A percentile compares a stretch with the other conserved stretches of the same genome.
These are phyloP conservation scores for Argyrosomus regius DNA, from an alignment of 2,797 vertebrate genomes.

Conservation along the genomic window DNA sequence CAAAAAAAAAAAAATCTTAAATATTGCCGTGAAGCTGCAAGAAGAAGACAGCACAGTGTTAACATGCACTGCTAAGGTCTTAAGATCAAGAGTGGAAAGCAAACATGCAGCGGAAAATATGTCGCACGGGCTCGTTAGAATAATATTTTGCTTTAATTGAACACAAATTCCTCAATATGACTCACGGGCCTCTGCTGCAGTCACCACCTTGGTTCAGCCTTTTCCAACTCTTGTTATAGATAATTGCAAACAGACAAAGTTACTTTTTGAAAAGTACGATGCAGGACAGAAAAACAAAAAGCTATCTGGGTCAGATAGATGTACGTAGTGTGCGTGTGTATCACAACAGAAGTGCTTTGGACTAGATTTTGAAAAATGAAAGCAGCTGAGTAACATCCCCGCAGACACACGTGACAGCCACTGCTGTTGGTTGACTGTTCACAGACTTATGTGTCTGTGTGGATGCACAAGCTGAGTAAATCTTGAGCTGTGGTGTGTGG, in stretches of 20 bases:
- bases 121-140: slow-evolving; percentile 63
- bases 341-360: slow-evolving; percentile 61
- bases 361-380: slow-evolving; percentile 70
- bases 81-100: slow-evolving; percentile 41
- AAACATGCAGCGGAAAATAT: slow-evolving; percentile 66
- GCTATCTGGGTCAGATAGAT: slow-evolving; percentile 72
- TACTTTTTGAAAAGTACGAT: slow-evolving; percentile 57
- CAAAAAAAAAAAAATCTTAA: slow-evolving; percentile 1
- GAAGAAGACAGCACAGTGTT: slow-evolving; percentile 34
- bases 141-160: slow-evolving; percentile 74
- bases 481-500: slow-evolving; percentile 59
- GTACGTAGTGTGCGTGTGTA: slow-evolving; percentile 24
- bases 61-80: slow-evolving; percentile 22
- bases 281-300: slow-evolving; percentile 55
- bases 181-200: slow-evolving; percentile 61
- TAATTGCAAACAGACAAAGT: slow-evolving; percentile 81
- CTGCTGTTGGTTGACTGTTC: slow-evolving; percentile 57
- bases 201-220: slow-evolving; percentile 65
- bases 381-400: slow-evolving; percentile 67
- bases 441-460: slow-evolving; percentile 36
- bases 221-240: slow-evolving; percentile 63
- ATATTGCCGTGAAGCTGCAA: slow-evolving; percentile 27
- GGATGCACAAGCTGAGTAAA: slow-evolving; percentile 42
- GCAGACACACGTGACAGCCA: slow-evolving; percentile 60
- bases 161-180: slow-evolving; percentile 73